phyloP scores from a whole-genome alignment of 1,140 invertebrate genomes.

The Conus betulinus region DNA sequence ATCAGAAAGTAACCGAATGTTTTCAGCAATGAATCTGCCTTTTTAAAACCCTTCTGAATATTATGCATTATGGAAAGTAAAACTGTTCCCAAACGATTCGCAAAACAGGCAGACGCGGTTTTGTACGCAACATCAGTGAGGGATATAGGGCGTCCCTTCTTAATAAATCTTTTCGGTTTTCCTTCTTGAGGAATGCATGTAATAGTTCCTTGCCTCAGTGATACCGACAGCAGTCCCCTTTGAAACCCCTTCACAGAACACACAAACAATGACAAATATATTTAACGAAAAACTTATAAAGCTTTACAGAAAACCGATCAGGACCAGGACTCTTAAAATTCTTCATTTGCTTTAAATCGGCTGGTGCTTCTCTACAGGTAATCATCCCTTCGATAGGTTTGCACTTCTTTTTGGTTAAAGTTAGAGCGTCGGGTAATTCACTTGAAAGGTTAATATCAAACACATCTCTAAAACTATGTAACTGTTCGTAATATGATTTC shows the following conservation, averaged over 20 bases:
- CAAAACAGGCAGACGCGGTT: slow-evolving; percentile 21
- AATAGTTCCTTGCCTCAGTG: background rate
- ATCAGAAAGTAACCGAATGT: slow-evolving; percentile 29
- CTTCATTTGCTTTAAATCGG: too few species aligned
- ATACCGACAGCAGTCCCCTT: background rate
- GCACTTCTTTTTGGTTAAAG: too few species aligned
- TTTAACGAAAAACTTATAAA: too few species aligned
- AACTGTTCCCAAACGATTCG: slow-evolving; percentile 5
- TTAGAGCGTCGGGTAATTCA: too few species aligned
- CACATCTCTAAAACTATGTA: too few species aligned
- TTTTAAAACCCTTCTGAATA: slow-evolving; percentile 26
- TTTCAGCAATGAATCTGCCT: background rate
- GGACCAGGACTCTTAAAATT: too few species aligned
- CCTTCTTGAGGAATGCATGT: slow-evolving; percentile 29
- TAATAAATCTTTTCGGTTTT: slow-evolving; percentile 24
- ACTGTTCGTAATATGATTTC: too few species aligned
- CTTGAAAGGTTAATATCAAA: too few species aligned
- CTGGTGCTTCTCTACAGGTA: too few species aligned
- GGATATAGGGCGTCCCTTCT: slow-evolving; percentile 18
- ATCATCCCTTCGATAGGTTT: too few species aligned
- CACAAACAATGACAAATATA: too few species aligned
- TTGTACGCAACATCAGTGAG: slow-evolving; percentile 6
- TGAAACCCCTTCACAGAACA: background rate
- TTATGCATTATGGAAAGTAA: background rate
- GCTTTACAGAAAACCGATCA: too few species aligned